Evolutionary conservation across 2,888 invertebrate species (phyloP), one percentile per base, ranked within the genome.

Genomic region (Heliconius aoede): DNA sequence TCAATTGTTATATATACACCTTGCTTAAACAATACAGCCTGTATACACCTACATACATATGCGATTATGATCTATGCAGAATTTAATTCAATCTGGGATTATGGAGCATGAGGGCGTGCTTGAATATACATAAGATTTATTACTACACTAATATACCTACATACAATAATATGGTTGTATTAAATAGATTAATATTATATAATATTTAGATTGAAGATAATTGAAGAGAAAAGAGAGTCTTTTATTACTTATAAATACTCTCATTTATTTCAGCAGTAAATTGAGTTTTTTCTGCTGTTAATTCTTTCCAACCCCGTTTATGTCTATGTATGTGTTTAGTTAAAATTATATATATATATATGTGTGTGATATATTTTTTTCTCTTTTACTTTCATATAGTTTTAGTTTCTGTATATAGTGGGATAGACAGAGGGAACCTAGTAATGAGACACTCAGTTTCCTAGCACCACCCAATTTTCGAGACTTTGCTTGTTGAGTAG

Each of bases 1-100:
- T 46, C 18, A 21, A 46, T 18, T 7, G 18, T 46, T n/a, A n/a
- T 64, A n/a, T 64, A 36, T 13, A 36, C 11, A 0, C 51, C 4
- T 36, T 21, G 4, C 36, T 36, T 36, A 28, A 7, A 40, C 8
- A n/a, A 68, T 21, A 67, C 78, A 79, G 15, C 55, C 77, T 79
- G 68, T 80, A 78, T 61, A 73, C 24, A 13, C 64, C 3, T 72
- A 71, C 77, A 80, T 81, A 78, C 81, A 81, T 81, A 81, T 81
- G 81, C 81, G 81, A 80, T 72, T 79, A 71, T 76, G 76, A 77
- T 77, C 77, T 79, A 67, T 76, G 79, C 78, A 65, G 74, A 80
- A 80, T 74, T 82, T 83, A 82, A 84, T 84, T 82, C 83, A 83
- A 83, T 83, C 83, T 82, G 81, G 82, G 84, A 84, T 84, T 84